These are phyloP conservation scores for Toxonevra muliebris DNA, from an alignment of 2,888 invertebrate genomes.

Conservation along the genomic window DNA sequence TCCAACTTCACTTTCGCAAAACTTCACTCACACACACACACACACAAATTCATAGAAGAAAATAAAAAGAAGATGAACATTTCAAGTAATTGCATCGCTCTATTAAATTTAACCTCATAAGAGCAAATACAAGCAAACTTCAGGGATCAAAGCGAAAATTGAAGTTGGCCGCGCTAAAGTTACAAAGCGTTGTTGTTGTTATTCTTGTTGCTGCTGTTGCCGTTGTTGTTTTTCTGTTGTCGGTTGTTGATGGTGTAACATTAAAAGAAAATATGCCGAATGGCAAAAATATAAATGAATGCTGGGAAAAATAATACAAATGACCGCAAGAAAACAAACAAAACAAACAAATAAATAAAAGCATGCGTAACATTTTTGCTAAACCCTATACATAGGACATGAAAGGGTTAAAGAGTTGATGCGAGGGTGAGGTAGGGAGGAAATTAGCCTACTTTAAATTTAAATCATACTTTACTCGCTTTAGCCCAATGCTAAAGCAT, in stretches of 20 bases:
- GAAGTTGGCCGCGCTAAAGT: constrained; percentile 4
- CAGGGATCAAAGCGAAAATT: constrained; percentile 2
- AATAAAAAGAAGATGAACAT: background rate
- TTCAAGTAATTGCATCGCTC: constrained; percentile 1
- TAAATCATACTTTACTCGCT: too few relatives aligned
- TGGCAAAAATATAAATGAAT: too few relatives aligned
- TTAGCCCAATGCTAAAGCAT: too few relatives aligned
- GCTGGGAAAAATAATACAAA: too few relatives aligned
- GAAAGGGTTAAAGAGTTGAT: too few relatives aligned
- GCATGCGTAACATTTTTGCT: too few relatives aligned
- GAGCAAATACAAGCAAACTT: background rate
- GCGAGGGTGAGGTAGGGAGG: too few relatives aligned
- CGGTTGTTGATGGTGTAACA: background rate
- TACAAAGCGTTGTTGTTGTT: constrained; percentile 9
- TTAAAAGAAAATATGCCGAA: too few relatives aligned
- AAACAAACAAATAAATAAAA: too few relatives aligned
- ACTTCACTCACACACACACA: background rate
- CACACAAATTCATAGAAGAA: background rate
- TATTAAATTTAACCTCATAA: constrained; percentile 6
- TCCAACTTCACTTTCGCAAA: background rate
- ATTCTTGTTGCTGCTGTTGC: constrained; percentile 24
- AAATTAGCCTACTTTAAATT: too few relatives aligned
- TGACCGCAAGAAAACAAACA: too few relatives aligned
- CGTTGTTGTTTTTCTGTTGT: constrained; percentile 18
- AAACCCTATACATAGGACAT: too few relatives aligned